Evolutionary conservation across 2,888 invertebrate genomes (phyloP), one percentile per base, ranked within the genome.

Genomic region (Pyrochroa serraticornis): DNA sequence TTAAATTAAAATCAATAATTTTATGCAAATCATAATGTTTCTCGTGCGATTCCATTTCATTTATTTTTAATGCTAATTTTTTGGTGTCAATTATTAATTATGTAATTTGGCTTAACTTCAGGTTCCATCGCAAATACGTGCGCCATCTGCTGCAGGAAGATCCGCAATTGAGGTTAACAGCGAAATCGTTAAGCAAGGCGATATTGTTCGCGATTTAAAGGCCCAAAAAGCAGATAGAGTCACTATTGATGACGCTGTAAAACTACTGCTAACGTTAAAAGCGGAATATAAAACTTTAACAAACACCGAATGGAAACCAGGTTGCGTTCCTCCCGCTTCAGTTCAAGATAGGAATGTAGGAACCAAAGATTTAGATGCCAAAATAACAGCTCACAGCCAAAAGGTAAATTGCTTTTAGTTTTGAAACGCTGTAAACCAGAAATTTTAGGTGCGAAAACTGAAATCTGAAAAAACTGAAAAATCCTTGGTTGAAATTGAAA

Each of bases 151-250:
- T 22, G 22, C 58, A 34, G 13, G 35, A 14, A 64, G 58, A 62
- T 48, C 69, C 6, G 53, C 63, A 5, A 14, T 48, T 41, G 45
- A 56, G 10, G 10, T 71, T 30, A 71, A 71, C 45, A 44, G 47
- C 7, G 69, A 83, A 56, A 85, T 88, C 62, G 71, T 76, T 8
- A 79, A 81, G 42, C 87, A 87, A 71, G 87, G 91, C 3, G 85
- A 88, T 63, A 73, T 41, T 65, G 65, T 70, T 12, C 54, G 69
- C 31, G 54, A 65, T 44, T 71, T 87, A 43, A 87, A 88, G 72
- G 63, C 77, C 0, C 76, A 81, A 54, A 86, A 86, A 72, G 80
- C 82, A 1, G 78, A 77, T 9, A 84, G 85, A 73, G 75, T 80
- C n/a, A 65, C 71, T 8, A 68, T 87, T 33, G 84, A 85, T 63